A percentile compares a stretch with the other conserved stretches of the same genome.
phyloP scores from a whole-genome alignment of 2,797 vertebrate species.

The Clarias platycephalus region DNA sequence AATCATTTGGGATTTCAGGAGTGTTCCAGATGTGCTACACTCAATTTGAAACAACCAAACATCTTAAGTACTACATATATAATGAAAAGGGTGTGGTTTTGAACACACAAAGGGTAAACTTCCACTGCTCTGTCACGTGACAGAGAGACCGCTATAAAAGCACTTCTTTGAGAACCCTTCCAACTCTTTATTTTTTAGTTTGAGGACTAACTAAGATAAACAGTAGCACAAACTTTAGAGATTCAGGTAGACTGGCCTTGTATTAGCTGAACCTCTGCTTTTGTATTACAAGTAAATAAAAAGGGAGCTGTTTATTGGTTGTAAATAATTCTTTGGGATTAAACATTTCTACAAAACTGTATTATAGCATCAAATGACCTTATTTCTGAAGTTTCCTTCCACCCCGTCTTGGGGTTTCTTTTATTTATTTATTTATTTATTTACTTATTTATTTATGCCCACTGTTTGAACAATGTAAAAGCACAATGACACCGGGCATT shows the following conservation, averaged over 20 bases:
- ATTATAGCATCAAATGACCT: constrained; percentile 66
- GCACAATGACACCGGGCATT: constrained; percentile 81
- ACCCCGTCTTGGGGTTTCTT: constrained; percentile 43
- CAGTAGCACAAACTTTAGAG: constrained; percentile 83
- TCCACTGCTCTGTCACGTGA: constrained; percentile 55
- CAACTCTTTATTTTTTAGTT: constrained; percentile 65
- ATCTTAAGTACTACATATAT: not conserved
- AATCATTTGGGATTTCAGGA: constrained; percentile 21
- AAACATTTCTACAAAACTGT: constrained; percentile 78
- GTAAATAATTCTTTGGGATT: constrained; percentile 78
- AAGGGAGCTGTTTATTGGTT: constrained; percentile 67
- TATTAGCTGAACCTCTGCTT: constrained; percentile 70
- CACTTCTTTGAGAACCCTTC: constrained; percentile 67
- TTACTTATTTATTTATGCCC: constrained; percentile 55
- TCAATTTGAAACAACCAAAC: constrained; percentile 13
- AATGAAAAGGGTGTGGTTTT: constrained; percentile 12
- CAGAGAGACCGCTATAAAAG: constrained; percentile 56
- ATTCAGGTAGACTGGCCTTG: constrained; percentile 82
- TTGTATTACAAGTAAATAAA: constrained; percentile 62
- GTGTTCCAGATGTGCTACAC: constrained; percentile 31
- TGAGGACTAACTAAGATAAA: constrained; percentile 60
- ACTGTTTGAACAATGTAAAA: constrained; percentile 77
- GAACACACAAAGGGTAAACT: constrained; percentile 32
- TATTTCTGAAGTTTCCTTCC: constrained; percentile 60
- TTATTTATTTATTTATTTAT: constrained; percentile 26